Conservation (phyloP, 2,113 vertebrate genomes). For the Saiga tatarica region DNA sequence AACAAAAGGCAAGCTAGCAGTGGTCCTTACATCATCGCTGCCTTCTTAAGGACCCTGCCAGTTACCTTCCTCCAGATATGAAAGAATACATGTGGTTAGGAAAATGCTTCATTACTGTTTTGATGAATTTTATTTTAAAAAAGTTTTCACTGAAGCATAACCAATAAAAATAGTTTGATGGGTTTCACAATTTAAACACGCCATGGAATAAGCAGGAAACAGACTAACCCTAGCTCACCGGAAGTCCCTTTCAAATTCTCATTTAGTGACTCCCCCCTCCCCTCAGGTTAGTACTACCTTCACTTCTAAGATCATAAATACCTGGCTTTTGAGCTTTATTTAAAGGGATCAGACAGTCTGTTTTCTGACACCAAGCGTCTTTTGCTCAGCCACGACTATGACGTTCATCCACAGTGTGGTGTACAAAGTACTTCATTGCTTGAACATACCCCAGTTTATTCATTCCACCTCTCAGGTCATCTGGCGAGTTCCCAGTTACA, state of each 20-base stretch:
- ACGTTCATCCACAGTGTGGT: not conserved
- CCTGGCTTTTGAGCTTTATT: not conserved
- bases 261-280: not conserved
- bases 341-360: not conserved
- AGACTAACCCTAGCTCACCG: not conserved
- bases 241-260: not conserved
- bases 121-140: not conserved
- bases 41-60: not conserved
- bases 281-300: not conserved
- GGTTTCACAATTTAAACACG: not conserved
- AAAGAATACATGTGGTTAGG: not conserved
- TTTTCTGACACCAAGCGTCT: not conserved
- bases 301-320: not conserved
- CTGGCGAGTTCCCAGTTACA: not conserved
- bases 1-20: not conserved
- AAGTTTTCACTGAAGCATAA: not conserved
- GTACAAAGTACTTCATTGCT: not conserved
- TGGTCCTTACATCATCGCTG: not conserved
- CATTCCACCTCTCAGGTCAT: not conserved
- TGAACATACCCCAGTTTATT: not conserved
- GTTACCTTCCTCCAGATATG: not conserved
- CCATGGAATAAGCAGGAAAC: not conserved
- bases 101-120: not conserved
- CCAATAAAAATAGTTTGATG: not conserved
- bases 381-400: not conserved